These are phyloP conservation scores for Pygoscelis adeliae DNA, from an alignment of 2,113 vertebrate species.

Conservation along the genomic window DNA sequence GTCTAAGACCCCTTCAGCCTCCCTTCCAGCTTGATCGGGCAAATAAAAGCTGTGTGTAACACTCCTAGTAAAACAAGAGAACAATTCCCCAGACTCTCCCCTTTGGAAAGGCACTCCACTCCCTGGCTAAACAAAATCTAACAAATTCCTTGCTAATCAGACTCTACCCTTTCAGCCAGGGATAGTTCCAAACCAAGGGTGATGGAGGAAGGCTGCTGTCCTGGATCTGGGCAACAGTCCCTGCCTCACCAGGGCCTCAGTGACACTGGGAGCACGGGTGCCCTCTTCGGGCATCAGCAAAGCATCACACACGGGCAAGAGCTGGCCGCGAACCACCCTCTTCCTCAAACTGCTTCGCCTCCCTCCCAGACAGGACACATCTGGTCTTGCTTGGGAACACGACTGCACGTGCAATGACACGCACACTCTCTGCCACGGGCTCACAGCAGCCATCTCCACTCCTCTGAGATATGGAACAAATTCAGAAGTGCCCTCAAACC, in stretches of 20 bases:
- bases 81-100: background rate
- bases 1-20: background rate
- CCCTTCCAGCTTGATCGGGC: background rate
- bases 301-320: background rate
- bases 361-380: background rate
- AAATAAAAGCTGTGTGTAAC: background rate
- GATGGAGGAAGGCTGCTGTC: background rate
- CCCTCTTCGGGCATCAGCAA: background rate
- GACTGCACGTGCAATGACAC: accelerated
- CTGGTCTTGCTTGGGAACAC: background rate
- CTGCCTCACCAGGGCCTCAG: background rate
- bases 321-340: background rate
- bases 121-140: background rate
- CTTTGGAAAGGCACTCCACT: background rate
- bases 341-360: background rate
- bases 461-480: background rate
- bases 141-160: background rate
- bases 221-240: background rate
- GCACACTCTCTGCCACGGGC: accelerated
- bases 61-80: background rate
- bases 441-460: background rate
- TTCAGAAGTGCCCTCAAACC: background rate
- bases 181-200: background rate
- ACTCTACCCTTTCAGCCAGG: background rate
- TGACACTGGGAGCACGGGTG: background rate